Evolutionary conservation across 2,797 vertebrate genomes (phyloP).

Genomic region (Cottoperca gobio): DNA sequence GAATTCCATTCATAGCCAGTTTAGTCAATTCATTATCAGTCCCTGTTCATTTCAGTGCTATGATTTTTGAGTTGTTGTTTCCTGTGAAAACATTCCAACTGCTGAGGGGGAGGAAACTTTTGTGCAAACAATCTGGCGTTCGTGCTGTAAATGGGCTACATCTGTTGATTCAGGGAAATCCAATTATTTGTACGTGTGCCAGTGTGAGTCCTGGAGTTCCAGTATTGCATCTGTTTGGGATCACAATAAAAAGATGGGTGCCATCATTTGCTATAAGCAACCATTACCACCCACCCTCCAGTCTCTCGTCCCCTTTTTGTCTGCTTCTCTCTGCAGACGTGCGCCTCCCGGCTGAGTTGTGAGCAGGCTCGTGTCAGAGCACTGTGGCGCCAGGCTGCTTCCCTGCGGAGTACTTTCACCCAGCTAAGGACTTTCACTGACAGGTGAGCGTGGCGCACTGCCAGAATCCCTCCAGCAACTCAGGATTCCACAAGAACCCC

Average conservation of each 20-base stretch:
- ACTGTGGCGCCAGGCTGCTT: slow-evolving; percentile 89
- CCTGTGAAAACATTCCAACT: slow-evolving; percentile 89
- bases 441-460: slow-evolving; percentile 82
- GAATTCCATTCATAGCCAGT: slow-evolving; percentile 83
- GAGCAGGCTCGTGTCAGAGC: slow-evolving; percentile 83
- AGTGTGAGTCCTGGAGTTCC: slow-evolving; percentile 58
- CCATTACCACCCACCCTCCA: slow-evolving; percentile 32
- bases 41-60: slow-evolving; percentile 82
- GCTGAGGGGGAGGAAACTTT: slow-evolving; percentile 72
- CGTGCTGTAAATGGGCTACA: slow-evolving; percentile 79
- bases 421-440: slow-evolving; percentile 86
- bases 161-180: slow-evolving; percentile 80
- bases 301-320: slow-evolving; percentile 30
- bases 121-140: slow-evolving; percentile 82
- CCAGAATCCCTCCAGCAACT: slow-evolving; percentile 66
- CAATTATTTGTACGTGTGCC: slow-evolving; percentile 77
- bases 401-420: slow-evolving; percentile 84
- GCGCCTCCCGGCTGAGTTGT: slow-evolving; percentile 61
- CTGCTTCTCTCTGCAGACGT: slow-evolving; percentile 73
- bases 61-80: slow-evolving; percentile 87
- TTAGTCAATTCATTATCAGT: slow-evolving; percentile 77
- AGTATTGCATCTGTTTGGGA: slow-evolving; percentile 69
- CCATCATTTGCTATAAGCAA: slow-evolving; percentile 53
- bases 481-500: slow-evolving; percentile 56
- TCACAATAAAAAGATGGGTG: slow-evolving; percentile 68